Percentiles rank a stretch among this genome's conserved stretches.
Evolutionary conservation across 2,113 vertebrate genomes (phyloP).

Genomic region (Cercopithecus mona): DNA sequence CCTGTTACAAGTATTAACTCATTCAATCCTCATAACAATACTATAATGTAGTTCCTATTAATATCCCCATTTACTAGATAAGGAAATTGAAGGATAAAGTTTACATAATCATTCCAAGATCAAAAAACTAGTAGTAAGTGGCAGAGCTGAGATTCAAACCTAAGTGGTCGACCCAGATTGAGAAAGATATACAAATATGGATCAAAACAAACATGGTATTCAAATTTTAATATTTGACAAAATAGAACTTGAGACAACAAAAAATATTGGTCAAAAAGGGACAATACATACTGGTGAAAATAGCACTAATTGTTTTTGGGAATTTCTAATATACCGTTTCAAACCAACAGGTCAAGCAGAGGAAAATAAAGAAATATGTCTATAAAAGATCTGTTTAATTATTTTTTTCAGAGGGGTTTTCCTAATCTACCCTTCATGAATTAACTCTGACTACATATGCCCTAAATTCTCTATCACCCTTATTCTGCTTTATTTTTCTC

Average conservation of each 20-base stretch:
- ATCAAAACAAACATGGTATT: background rate
- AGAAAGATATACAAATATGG: background rate
- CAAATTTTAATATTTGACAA: background rate
- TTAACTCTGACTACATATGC: background rate
- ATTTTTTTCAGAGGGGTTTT: background rate
- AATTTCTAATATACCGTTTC: background rate
- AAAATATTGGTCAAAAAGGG: background rate
- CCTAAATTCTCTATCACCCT: background rate
- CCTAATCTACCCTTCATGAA: background rate
- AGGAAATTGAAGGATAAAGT: background rate
- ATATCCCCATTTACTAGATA: background rate
- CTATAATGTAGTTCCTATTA: background rate
- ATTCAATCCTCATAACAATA: background rate
- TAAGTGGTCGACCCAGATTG: background rate
- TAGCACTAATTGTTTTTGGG: background rate
- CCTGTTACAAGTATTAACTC: background rate
- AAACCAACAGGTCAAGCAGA: background rate
- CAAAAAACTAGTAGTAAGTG: background rate
- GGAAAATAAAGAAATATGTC: background rate
- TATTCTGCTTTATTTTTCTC: background rate
- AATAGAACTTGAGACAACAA: background rate
- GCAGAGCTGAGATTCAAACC: background rate
- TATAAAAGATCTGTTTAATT: background rate
- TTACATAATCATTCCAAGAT: background rate
- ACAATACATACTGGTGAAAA: background rate